Evolutionary conservation across 2,888 invertebrate species (phyloP).

Genomic region (Dryocosmus kuriphilus): DNA sequence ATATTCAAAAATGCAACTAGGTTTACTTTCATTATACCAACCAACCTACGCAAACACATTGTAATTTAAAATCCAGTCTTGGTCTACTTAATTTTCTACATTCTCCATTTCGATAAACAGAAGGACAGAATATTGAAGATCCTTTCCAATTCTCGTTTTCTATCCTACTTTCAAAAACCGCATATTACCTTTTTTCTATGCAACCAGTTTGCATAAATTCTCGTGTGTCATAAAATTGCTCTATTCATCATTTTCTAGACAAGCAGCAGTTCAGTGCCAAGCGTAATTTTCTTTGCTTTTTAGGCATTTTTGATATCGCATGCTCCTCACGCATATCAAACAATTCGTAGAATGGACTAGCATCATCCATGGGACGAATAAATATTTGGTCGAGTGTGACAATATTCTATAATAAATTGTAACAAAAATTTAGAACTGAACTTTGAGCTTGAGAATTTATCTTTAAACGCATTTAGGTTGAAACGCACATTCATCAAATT

Average conservation of each 20-base stretch:
- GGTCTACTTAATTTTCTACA: background rate
- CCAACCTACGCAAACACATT: background rate
- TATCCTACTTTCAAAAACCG: background rate
- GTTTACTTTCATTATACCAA: background rate
- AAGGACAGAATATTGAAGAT: background rate
- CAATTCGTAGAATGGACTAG: conserved; percentile 64
- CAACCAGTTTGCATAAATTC: background rate
- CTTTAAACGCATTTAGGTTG: conserved; percentile 55
- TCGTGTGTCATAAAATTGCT: conserved; percentile 41
- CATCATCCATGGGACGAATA: conserved; percentile 69
- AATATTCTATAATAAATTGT: conserved; percentile 75
- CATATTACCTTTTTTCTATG: background rate
- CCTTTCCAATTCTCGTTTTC: background rate
- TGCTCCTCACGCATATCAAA: conserved; percentile 50
- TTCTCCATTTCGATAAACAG: background rate
- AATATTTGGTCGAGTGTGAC: conserved; percentile 72
- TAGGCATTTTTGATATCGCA: conserved; percentile 60
- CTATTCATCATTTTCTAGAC: conserved; percentile 63
- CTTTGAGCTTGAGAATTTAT: conserved; percentile 57
- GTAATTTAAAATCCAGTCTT: background rate
- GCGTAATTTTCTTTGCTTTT: conserved; percentile 67
- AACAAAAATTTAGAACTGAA: conserved; percentile 64
- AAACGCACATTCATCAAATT: conserved; percentile 35
- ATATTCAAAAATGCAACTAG: background rate
- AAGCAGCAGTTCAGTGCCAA: conserved; percentile 71